Conservation (phyloP, 2,113 vertebrate genomes). For the Ia io region DNA sequence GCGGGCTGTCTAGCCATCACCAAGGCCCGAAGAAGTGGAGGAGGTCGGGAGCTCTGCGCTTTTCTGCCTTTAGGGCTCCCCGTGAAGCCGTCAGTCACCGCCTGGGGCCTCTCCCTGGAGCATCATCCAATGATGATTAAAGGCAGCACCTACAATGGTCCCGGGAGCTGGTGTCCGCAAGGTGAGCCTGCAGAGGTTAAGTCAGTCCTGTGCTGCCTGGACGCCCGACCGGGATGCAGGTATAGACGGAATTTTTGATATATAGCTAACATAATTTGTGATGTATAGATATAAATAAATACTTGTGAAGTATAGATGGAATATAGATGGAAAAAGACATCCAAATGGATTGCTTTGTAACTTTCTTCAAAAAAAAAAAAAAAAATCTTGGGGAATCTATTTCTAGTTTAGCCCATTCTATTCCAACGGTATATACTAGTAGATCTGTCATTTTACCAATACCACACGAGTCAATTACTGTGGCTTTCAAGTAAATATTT, state of each 20-base stretch:
- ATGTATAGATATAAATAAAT: neutral
- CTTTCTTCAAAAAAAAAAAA: too few species aligned
- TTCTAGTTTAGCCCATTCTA: neutral
- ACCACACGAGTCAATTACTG: neutral
- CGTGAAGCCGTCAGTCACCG: constrained; percentile 87
- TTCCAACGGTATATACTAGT: neutral
- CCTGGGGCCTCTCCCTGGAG: constrained; percentile 92
- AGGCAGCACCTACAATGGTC: constrained; percentile 90
- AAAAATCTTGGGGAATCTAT: neutral
- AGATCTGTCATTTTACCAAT: neutral
- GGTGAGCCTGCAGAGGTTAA: constrained; percentile 94
- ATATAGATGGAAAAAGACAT: neutral
- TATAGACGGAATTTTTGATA: neutral
- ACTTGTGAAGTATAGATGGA: neutral
- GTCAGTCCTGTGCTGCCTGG: constrained; percentile 91
- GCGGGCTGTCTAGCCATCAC: constrained; percentile 94
- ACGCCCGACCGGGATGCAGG: neutral
- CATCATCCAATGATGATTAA: constrained; percentile 93
- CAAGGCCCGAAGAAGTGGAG: constrained; percentile 90
- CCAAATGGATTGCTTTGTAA: neutral
- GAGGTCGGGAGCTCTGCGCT: constrained; percentile 90
- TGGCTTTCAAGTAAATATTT: neutral
- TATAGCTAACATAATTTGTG: neutral
- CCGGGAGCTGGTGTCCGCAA: constrained; percentile 90
- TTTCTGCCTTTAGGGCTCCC: constrained; percentile 94